Percentiles rank a stretch among this genome's conserved stretches.
phyloP scores from a whole-genome alignment of 2,888 invertebrate species.

The Drosophila paramelanica region DNA sequence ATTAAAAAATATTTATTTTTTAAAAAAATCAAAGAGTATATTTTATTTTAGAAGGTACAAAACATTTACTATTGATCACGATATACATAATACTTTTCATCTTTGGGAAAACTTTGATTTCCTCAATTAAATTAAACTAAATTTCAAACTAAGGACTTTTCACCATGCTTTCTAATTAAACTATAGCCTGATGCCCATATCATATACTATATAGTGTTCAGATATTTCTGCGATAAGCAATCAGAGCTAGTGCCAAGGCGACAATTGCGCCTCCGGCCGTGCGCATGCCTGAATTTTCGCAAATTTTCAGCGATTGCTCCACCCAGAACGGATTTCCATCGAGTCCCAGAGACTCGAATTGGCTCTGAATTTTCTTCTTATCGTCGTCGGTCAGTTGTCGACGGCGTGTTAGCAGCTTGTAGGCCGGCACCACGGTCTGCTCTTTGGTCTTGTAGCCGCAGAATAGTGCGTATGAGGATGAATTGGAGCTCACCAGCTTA shows the following conservation, averaged over 20 bases:
- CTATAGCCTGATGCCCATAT: neutral
- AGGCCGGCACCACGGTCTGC: neutral
- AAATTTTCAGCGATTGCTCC: conserved; percentile 20
- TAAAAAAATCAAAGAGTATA: neutral
- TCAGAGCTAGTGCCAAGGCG: conserved; percentile 7
- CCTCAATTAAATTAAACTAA: neutral
- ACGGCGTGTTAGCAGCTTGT: conserved; percentile 29
- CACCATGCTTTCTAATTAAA: neutral
- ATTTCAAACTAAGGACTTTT: no score
- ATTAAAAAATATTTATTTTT: neutral
- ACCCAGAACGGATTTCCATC: conserved; percentile 7
- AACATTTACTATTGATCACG: neutral
- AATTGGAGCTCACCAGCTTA: conserved; percentile 26
- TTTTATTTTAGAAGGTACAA: neutral
- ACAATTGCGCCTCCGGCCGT: conserved; percentile 11
- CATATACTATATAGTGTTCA: neutral
- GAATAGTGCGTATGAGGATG: neutral
- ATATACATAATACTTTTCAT: neutral
- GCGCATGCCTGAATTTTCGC: conserved; percentile 13
- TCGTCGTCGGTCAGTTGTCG: conserved; percentile 11
- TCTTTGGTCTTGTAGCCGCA: conserved; percentile 17
- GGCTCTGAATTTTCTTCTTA: neutral
- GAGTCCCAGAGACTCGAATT: neutral
- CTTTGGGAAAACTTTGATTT: neutral
- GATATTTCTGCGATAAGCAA: neutral